phyloP scores from a whole-genome alignment of 2,888 invertebrate genomes.

The Odontothrips loti region DNA sequence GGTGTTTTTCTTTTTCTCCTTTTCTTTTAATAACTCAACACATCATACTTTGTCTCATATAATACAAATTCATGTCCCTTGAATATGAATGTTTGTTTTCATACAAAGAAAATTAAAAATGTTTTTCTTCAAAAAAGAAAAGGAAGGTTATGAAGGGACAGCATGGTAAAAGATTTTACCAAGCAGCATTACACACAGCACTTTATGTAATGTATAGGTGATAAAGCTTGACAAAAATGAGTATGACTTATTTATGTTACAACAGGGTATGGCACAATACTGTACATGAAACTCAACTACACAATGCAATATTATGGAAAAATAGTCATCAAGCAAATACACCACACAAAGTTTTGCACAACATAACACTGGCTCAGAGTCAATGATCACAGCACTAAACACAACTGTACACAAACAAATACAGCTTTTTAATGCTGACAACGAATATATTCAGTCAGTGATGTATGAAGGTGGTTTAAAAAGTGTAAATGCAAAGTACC shows the following conservation, averaged over 20 bases:
- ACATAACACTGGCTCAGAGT: slow-evolving; percentile 18
- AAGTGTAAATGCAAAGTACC: slow-evolving; percentile 18
- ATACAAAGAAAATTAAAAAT: not conserved
- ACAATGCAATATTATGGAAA: slow-evolving; percentile 21
- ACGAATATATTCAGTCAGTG: slow-evolving; percentile 4
- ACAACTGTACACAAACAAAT: not conserved
- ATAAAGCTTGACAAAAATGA: slow-evolving; percentile 20
- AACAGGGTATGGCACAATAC: slow-evolving; percentile 24
- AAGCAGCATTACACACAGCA: not conserved
- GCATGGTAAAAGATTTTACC: not conserved
- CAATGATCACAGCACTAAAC: slow-evolving; percentile 22
- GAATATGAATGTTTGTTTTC: slow-evolving; percentile 9
- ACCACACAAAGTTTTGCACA: slow-evolving; percentile 14
- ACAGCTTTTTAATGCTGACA: slow-evolving; percentile 3
- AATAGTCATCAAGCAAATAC: slow-evolving; percentile 25
- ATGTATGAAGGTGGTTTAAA: not conserved
- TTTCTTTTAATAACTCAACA: not conserved
- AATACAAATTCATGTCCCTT: slow-evolving; percentile 17
- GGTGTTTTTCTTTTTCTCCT: not conserved
- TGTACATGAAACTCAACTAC: slow-evolving; percentile 25
- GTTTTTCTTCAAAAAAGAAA: not conserved
- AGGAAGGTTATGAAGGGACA: not conserved
- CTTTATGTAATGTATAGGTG: not conserved
- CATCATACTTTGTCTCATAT: not conserved
- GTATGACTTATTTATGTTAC: slow-evolving; percentile 22